A percentile compares a stretch with the other conserved stretches of the same genome.
These are phyloP conservation scores for Astyanax mexicanus DNA, from an alignment of 2,797 vertebrate species.

Conservation along the genomic window DNA sequence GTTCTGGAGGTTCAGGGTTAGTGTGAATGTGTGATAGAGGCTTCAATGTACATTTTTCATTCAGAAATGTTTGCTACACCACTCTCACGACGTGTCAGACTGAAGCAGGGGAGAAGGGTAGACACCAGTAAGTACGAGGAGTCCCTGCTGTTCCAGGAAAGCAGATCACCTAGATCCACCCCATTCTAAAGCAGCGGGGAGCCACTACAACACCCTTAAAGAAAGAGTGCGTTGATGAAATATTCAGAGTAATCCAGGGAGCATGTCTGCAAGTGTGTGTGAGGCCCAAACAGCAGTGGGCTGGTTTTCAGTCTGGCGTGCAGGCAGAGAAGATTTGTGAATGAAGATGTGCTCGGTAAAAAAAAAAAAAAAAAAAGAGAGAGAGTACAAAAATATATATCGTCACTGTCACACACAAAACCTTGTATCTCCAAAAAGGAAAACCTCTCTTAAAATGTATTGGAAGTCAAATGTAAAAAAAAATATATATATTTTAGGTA, in stretches of 20 bases:
- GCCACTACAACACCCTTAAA: neutral
- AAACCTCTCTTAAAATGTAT: no score
- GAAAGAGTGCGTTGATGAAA: slow-evolving; percentile 23
- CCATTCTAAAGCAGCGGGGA: neutral
- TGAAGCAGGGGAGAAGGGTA: neutral
- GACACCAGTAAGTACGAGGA: neutral
- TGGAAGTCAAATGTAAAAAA: no score
- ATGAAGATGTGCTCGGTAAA: neutral
- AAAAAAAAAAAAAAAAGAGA: no score
- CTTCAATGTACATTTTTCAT: no score
- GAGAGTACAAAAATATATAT: neutral
- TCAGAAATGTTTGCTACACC: neutral
- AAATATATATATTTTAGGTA: no score
- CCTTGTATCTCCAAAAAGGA: no score
- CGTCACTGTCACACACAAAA: neutral
- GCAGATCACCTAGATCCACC: slow-evolving; percentile 7
- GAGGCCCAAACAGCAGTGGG: neutral
- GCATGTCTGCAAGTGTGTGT: slow-evolving; percentile 11
- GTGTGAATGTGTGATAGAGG: no score
- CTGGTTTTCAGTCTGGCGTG: neutral
- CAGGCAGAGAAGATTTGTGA: neutral
- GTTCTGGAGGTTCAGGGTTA: no score
- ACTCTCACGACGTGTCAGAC: neutral
- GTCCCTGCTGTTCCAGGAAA: neutral
- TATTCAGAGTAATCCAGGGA: slow-evolving; percentile 24